Conservation (phyloP, 2,888 invertebrate species). For the Acrobasis repandana region DNA sequence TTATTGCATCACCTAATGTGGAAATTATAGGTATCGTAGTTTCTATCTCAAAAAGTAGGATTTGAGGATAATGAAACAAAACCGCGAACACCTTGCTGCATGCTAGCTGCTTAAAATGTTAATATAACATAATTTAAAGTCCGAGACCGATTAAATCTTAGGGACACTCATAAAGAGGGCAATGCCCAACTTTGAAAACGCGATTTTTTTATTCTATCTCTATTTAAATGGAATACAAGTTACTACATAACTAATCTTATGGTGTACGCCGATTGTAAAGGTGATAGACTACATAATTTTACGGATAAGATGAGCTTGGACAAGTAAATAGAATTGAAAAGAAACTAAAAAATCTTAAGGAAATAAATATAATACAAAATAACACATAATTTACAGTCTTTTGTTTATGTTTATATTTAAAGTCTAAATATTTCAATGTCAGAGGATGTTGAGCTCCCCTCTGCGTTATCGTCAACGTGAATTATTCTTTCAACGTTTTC, state of each 20-base stretch:
- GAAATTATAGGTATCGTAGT: neutral
- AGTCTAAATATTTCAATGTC: slow-evolving; percentile 59
- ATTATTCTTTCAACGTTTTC: slow-evolving; percentile 80
- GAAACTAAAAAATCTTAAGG: neutral
- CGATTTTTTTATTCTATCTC: slow-evolving; percentile 3
- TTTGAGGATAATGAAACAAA: slow-evolving; percentile 5
- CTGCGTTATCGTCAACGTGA: slow-evolving; percentile 70
- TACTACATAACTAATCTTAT: neutral
- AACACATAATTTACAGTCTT: slow-evolving; percentile 2
- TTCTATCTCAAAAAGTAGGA: neutral
- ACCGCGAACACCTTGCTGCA: neutral
- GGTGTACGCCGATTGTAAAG: too few species aligned
- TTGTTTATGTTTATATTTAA: slow-evolving; percentile 33
- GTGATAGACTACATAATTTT: too few species aligned
- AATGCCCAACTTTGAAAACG: slow-evolving; percentile 40
- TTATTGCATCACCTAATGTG: neutral
- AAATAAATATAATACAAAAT: slow-evolving; percentile 20
- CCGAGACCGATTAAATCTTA: slow-evolving; percentile 54
- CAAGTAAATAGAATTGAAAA: neutral
- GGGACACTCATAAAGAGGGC: slow-evolving; percentile 55
- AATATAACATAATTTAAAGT: slow-evolving; percentile 37
- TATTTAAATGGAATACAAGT: slow-evolving; percentile 8
- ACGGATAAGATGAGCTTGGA: neutral
- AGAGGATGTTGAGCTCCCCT: slow-evolving; percentile 29
- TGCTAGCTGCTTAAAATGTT: slow-evolving; percentile 15